A percentile compares a stretch with the other conserved stretches of the same genome.
These are phyloP conservation scores for Alouatta palliata DNA, from an alignment of 2,113 vertebrate species.

Conservation along the genomic window DNA sequence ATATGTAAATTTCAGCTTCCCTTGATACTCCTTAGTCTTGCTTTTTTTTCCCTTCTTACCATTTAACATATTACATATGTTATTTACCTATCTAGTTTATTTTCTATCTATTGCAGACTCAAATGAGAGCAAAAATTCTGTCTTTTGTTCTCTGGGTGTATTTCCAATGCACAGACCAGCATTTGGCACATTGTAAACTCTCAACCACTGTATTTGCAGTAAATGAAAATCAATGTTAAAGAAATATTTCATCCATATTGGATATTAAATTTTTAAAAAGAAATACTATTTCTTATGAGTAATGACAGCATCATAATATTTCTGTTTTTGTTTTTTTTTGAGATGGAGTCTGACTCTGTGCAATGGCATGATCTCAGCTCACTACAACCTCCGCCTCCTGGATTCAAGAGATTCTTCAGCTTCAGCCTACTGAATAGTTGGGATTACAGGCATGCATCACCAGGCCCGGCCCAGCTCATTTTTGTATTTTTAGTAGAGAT, in stretches of 20 bases:
- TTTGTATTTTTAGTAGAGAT: too few relatives aligned
- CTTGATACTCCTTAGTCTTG: not conserved
- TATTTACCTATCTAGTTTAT: not conserved
- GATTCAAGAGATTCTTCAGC: too few relatives aligned
- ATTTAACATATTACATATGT: not conserved
- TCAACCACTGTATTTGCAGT: not conserved
- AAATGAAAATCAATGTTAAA: not conserved
- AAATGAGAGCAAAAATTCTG: not conserved
- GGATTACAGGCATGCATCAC: too few relatives aligned
- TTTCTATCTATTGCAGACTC: not conserved
- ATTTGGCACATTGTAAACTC: not conserved
- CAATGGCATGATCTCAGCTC: too few relatives aligned
- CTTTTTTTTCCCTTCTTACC: not conserved
- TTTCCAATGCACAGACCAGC: not conserved
- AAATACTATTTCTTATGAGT: not conserved
- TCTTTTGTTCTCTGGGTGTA: not conserved
- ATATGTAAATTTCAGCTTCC: not conserved
- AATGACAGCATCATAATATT: not conserved
- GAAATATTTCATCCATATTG: too few relatives aligned
- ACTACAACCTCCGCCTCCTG: too few relatives aligned
- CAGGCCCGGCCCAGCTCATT: too few relatives aligned
- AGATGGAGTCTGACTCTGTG: too few relatives aligned
- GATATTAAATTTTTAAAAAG: not conserved
- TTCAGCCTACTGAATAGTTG: too few relatives aligned
- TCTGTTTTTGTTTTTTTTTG: too few relatives aligned